Base-by-base conservation (phyloP, 2,888 invertebrate genomes). In the Nomada ferruginata region DNA sequence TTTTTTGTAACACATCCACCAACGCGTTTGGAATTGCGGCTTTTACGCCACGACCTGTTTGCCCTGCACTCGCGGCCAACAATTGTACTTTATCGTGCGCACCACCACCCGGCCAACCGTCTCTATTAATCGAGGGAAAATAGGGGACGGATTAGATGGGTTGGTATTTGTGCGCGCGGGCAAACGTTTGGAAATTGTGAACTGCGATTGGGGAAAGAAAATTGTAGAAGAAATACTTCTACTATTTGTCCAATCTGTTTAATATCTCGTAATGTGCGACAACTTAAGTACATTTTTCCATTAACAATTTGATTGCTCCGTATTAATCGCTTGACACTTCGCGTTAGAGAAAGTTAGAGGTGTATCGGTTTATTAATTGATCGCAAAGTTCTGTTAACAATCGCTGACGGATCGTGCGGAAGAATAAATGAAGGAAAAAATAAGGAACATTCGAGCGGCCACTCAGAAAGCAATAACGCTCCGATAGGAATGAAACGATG, bases 1-100 rank as follows among this genome's bases (percentile, higher is more conserved):
- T 93, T 92, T 85, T 90, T 89, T 87, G 90, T 93, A 91, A 92
- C 92, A 91, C 92, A 86, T 89, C 82, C 77, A 53, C 42, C 71
- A 47, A 59, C 59, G 53, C 76, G 44, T 11, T 23, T 23, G 57
- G 64, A 59, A 79, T 78, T 76, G 79, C 85, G 63, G 82, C 76
- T 74, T 75, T 76, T 68, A 60, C 75, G 52, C 70, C 60, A 53
- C 47, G 26, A 71, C 68, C 63, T 88, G 83, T 87, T 85, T 86
- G 72, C 81, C 71, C 79, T 78, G 60, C 87, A 65, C 74, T 65
- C 82, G 75, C 29, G 36, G 23, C 36, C 26, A n/a, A 79, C 74
- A 76, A 76, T 83, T 75, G 63, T 86, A 78, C 79, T 85, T 61
- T 76, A 85, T 66, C 57, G 64, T 53, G 76, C 69, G 79, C 53